Evolutionary conservation across 2,797 vertebrate species (phyloP).

Genomic region (Pangasius djambal): DNA sequence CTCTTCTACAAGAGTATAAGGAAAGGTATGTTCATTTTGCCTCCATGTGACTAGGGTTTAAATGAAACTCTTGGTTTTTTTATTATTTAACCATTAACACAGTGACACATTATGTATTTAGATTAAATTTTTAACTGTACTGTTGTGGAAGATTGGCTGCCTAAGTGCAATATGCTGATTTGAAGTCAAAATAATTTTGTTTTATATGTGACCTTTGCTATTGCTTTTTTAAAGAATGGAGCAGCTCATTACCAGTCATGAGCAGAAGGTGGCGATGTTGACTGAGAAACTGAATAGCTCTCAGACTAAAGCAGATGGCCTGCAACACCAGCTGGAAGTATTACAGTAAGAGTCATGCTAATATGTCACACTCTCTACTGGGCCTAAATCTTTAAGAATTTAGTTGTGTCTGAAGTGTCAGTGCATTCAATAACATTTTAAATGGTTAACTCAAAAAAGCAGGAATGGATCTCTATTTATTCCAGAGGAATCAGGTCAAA

Average conservation of each 20-base stretch:
- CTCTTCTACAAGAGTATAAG: constrained; percentile 69
- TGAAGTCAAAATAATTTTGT: neutral
- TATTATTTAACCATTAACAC: neutral
- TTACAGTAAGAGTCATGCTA: constrained; percentile 67
- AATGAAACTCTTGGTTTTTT: neutral
- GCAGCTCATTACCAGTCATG: constrained; percentile 69
- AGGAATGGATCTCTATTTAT: neutral
- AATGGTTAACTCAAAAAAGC: neutral
- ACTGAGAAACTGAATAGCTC: constrained; percentile 68
- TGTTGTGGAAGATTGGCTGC: neutral
- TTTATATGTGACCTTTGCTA: neutral
- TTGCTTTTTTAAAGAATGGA: constrained; percentile 63
- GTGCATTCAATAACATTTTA: too few relatives aligned
- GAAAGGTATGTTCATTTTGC: constrained; percentile 68
- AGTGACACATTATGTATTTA: neutral
- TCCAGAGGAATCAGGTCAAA: neutral
- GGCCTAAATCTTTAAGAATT: neutral
- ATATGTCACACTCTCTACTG: neutral
- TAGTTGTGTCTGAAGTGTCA: neutral
- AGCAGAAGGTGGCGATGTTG: constrained; percentile 79
- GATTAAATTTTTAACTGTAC: neutral
- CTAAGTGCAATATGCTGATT: neutral
- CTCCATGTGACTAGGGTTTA: neutral
- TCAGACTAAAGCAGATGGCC: constrained; percentile 50
- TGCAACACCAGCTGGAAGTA: constrained; percentile 71